Base-by-base conservation (phyloP, 2,113 vertebrate species). In the Lota lota region DNA sequence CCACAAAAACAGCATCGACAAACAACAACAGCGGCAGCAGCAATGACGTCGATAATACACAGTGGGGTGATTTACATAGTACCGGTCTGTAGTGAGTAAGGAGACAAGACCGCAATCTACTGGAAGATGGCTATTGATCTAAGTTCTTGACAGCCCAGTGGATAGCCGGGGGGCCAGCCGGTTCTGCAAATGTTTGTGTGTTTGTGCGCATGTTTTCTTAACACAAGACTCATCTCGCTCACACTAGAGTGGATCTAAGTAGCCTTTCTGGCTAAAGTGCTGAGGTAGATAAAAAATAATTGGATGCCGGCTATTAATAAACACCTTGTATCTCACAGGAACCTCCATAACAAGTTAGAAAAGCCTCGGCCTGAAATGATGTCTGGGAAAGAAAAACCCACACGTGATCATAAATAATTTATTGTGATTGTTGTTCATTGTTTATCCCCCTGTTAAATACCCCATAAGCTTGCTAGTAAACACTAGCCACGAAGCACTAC, bases 401-500 rank as follows among this genome's bases (percentile, higher is more conserved):
- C 19, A 33, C 15, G 21, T 64, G 12, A 64, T 24, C 20, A 4
- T 5, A 28, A 28, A 28, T 28, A 28, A 28, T 28, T 28, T 4
- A 4, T 5, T 33, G 28, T 33, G 28, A 33, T 33, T 33, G 28
- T 33, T 33, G 28, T 33, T 33, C 28, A 33, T 33, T 33, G 28
- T 33, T 33, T 33, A 33, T 4, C 4, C 28, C 28, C 28, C 28
- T n/a, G n/a, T n/a, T 7, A 20, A 15, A 51, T 17, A 12, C 7
- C 22, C 61, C 36, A 73, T 18, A 74, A 70, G 64, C 67, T 67
- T 77, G 66, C 58, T 69, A 68, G 82, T 58, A 79, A 87, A 83
- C 75, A 74, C 72, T 69, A 61, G 21, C 67, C 64, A 73, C 61
- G 50, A 18, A 77, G 74, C 28, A 15, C 36, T 68, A 65, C 60